Conservation (phyloP, 2,797 vertebrate genomes). For the Acropternis orthonyx region DNA sequence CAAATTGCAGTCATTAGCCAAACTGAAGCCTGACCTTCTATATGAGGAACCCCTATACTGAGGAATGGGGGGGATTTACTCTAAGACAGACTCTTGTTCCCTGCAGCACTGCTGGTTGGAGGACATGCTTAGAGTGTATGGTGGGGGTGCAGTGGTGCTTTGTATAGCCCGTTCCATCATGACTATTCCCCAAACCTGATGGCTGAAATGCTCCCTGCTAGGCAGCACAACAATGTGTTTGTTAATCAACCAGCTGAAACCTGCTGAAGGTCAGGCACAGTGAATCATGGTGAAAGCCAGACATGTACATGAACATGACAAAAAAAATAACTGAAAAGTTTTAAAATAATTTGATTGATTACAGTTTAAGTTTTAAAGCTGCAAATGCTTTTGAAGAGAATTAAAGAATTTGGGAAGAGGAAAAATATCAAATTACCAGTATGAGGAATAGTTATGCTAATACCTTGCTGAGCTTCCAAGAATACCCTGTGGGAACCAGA, state of each 20-base stretch:
- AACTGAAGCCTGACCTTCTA: neutral
- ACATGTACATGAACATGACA: fast-evolving
- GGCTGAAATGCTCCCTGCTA: neutral
- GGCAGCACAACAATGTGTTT: neutral
- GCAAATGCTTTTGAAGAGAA: neutral
- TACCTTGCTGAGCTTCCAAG: neutral
- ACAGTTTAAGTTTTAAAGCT: neutral
- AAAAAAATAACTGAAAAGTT: neutral
- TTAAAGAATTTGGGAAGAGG: neutral
- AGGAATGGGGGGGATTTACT: neutral
- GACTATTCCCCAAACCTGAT: neutral
- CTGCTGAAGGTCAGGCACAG: neutral
- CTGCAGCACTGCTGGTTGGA: neutral
- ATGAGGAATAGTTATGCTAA: neutral
- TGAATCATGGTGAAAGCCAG: neutral
- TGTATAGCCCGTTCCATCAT: neutral
- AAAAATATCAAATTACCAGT: constrained; percentile 1
- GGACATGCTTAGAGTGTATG: neutral
- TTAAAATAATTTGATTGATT: neutral
- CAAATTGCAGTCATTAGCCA: neutral
- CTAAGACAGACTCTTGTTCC: fast-evolving
- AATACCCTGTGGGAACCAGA: neutral
- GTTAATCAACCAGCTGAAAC: neutral
- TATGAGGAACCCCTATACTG: neutral
- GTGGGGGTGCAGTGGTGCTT: neutral